phyloP scores from a whole-genome alignment of 2,113 vertebrate species.

The Tragelaphus strepsiceros region DNA sequence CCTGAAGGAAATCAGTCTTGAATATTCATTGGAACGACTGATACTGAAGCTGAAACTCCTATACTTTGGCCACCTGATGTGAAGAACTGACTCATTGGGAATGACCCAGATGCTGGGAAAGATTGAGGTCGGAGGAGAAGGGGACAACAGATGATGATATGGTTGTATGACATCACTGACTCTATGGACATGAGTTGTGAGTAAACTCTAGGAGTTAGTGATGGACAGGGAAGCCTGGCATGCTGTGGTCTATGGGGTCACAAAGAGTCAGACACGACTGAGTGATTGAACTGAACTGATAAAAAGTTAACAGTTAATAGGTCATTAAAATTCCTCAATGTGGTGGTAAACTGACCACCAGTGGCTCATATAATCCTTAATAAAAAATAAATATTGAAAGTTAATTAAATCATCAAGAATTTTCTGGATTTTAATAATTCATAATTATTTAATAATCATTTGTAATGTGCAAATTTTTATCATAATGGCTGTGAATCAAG shows the following conservation, averaged over 20 bases:
- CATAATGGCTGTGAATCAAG: background rate
- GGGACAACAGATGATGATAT: background rate
- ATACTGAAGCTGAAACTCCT: background rate
- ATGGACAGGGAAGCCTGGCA: background rate
- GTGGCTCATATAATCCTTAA: background rate
- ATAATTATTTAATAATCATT: conserved; percentile 16
- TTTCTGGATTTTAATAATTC: conserved; percentile 21
- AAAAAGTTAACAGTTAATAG: conserved; percentile 1
- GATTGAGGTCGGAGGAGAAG: background rate
- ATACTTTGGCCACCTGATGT: background rate
- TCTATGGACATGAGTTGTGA: background rate
- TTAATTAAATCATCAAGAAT: background rate
- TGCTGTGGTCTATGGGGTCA: background rate
- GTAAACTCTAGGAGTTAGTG: background rate
- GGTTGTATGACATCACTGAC: background rate
- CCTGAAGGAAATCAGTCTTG: background rate
- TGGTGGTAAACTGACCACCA: background rate
- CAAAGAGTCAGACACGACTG: background rate
- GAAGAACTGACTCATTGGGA: background rate
- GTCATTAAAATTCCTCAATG: background rate
- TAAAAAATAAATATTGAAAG: conserved; percentile 21
- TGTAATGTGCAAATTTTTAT: background rate
- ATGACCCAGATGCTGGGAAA: background rate
- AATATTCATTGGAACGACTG: background rate
- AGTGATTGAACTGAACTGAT: background rate